Conservation (phyloP, 2,797 vertebrate genomes). For the Novumbra hubbsi region DNA sequence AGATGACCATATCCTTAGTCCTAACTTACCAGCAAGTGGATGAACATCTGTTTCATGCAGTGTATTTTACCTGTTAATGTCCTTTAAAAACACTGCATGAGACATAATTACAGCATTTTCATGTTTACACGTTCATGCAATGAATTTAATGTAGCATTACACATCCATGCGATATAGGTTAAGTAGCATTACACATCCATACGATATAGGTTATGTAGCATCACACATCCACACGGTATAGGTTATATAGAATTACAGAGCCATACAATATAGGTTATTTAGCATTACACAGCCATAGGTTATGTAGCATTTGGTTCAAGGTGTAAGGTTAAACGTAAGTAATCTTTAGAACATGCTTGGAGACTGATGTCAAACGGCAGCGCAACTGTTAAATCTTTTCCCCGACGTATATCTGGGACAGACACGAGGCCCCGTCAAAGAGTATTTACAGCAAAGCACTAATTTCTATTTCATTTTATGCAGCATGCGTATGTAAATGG, state of each 20-base stretch:
- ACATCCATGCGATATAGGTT: no score
- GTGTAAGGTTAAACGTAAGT: not conserved
- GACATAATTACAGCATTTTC: not conserved
- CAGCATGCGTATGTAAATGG: conserved; percentile 73
- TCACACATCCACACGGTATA: no score
- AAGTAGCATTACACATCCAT: no score
- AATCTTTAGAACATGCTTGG: conserved; percentile 62
- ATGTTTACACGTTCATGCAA: no score
- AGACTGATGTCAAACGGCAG: conserved; percentile 63
- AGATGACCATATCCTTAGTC: not conserved
- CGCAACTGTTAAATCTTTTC: conserved; percentile 61
- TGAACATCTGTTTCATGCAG: no score
- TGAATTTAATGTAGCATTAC: no score
- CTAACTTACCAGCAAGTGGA: not conserved
- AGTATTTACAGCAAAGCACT: conserved; percentile 64
- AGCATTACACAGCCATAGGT: not conserved
- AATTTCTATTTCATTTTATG: conserved; percentile 72
- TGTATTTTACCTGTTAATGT: no score
- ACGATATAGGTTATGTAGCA: no score
- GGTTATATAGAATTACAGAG: no score
- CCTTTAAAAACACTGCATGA: not conserved
- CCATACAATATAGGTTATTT: no score
- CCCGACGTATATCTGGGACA: conserved; percentile 62
- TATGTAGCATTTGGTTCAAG: conserved; percentile 2
- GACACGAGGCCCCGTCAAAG: conserved; percentile 62